These are phyloP conservation scores for Ectemnius cavifrons DNA, from an alignment of 2,888 invertebrate genomes.

Conservation along the genomic window DNA sequence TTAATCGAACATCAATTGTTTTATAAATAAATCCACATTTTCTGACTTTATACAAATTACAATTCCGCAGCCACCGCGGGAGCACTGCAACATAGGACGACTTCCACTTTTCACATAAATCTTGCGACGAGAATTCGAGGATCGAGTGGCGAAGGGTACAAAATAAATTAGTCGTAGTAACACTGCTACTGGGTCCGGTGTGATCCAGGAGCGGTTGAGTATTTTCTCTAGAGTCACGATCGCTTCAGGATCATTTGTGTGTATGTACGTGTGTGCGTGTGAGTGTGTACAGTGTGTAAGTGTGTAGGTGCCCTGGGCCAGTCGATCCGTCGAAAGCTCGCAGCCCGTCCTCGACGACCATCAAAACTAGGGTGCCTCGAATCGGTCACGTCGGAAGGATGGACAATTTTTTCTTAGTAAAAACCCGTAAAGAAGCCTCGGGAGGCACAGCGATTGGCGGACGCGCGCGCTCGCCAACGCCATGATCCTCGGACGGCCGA, in stretches of 20 bases:
- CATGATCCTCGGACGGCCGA: conserved; percentile 24
- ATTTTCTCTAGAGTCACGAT: conserved; percentile 30
- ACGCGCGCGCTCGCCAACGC: background rate
- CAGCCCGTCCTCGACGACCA: conserved; percentile 48
- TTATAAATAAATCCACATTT: conserved; percentile 71
- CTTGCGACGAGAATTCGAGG: conserved; percentile 56
- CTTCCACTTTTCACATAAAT: background rate
- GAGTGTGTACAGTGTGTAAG: too few species aligned
- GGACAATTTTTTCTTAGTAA: conserved; percentile 17
- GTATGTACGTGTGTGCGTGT: too few species aligned
- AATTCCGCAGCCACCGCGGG: conserved; percentile 52
- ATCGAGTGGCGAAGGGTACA: conserved; percentile 46
- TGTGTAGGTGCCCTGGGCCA: conserved; percentile 39
- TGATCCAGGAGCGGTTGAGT: conserved; percentile 30
- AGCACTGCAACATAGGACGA: conserved; percentile 44
- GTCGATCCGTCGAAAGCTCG: conserved; percentile 64
- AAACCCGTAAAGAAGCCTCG: conserved; percentile 42
- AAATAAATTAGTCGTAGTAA: conserved; percentile 39
- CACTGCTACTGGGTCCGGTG: background rate
- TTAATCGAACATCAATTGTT: conserved; percentile 75
- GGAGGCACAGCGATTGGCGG: conserved; percentile 7
- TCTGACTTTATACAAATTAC: conserved; percentile 73
- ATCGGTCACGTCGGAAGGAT: too few species aligned
- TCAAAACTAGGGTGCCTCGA: conserved; percentile 16
- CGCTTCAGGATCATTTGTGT: background rate